These are phyloP conservation scores for Mycteria americana DNA, from an alignment of 2,797 vertebrate genomes.

Conservation along the genomic window DNA sequence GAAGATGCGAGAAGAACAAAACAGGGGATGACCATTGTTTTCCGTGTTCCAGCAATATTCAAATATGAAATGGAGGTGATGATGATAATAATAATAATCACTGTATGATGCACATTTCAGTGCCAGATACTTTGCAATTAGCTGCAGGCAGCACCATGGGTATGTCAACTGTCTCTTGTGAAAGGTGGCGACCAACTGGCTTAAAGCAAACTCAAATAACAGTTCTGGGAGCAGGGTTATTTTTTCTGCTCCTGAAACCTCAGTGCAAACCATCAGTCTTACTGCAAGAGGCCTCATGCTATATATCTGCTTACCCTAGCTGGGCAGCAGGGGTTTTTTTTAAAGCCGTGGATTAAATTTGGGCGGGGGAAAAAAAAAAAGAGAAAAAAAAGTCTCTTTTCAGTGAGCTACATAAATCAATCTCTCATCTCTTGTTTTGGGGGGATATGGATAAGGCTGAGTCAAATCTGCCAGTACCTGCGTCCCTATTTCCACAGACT, in stretches of 20 bases:
- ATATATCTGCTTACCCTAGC: background rate
- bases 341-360: background rate
- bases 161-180: background rate
- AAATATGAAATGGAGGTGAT: background rate
- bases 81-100: background rate
- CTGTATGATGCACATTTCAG: background rate
- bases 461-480: background rate
- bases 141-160: background rate
- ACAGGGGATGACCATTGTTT: background rate
- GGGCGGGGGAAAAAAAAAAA: rapidly evolving
- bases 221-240: background rate
- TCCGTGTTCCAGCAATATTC: background rate
- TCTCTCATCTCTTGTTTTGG: background rate
- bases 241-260: background rate
- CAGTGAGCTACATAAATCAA: background rate
- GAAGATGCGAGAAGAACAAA: background rate
- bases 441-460: background rate
- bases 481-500: background rate
- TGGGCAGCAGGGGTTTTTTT: background rate
- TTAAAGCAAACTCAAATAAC: background rate
- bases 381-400: background rate
- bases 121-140: background rate
- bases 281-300: background rate
- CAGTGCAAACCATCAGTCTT: background rate
- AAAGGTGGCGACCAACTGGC: background rate